phyloP scores from a whole-genome alignment of 2,113 vertebrate species.

The Corythornis madagascariensis region DNA sequence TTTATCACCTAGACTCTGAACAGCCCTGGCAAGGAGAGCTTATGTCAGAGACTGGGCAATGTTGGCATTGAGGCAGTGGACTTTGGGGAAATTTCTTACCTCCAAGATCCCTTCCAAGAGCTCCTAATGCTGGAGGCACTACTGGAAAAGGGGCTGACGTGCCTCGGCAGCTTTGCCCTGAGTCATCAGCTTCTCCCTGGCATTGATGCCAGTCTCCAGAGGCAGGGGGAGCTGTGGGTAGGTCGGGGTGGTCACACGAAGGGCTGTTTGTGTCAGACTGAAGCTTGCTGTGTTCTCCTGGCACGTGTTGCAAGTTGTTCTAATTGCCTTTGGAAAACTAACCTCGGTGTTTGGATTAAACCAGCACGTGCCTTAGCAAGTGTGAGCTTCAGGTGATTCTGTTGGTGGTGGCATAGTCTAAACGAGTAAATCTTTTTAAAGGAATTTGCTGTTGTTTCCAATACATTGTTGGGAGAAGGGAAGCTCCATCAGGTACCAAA shows the following conservation, averaged over 20 bases:
- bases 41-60: neutral
- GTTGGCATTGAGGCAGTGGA: neutral
- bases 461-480: constrained; percentile 13
- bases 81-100: constrained; percentile 3
- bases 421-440: constrained; percentile 39
- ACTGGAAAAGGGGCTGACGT: neutral
- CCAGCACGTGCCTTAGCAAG: neutral
- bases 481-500: neutral
- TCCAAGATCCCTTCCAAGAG: neutral
- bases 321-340: constrained; percentile 37
- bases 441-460: neutral
- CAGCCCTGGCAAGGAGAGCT: neutral
- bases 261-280: neutral
- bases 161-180: constrained; percentile 12
- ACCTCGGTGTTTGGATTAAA: constrained; percentile 48
- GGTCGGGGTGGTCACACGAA: constrained; percentile 4
- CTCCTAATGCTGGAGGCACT: constrained; percentile 2
- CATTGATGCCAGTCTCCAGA: constrained; percentile 39
- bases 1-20: neutral
- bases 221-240: neutral
- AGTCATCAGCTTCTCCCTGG: neutral
- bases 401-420: constrained; percentile 6
- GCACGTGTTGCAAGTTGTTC: neutral
- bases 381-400: constrained; percentile 13
- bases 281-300: constrained; percentile 8